Evolutionary conservation across 2,113 vertebrate genomes (phyloP), one percentile per base, ranked within the genome.

Genomic region (Geococcyx californianus): DNA sequence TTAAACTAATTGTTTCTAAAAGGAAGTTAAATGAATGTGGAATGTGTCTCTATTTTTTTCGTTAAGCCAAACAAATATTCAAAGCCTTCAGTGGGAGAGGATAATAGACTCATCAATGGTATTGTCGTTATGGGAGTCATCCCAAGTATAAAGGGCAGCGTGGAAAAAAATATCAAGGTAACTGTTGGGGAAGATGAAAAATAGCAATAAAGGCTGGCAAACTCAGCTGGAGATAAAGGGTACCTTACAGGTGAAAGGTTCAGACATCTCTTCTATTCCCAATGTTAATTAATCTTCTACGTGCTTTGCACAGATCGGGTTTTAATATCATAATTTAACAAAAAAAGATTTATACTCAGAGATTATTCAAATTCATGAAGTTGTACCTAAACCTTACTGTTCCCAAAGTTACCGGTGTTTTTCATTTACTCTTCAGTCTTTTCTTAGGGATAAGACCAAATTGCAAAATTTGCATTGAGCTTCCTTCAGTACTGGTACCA

Each of bases 141-240:
- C 79, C 52, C 28, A 90, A 81, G 18, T 11, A 67, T 19, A 89
- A 87, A 87, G 76, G 73, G 24, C 44, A 67, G 11, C 0, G 4
- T 40, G 42, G 33, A 55, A 82, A 91, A 93, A 86, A 92, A 20
- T 2, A 94, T 12, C 73, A 66, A 84, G 77, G 52, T 55, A 89
- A 6, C 36, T 89, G 44, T 91, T 91, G n/a, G 33, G 33, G 54
- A 92, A 68, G 73, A 84, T 82, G 89, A 90, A 88, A 97, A 96
- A 95, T 51, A 90, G 77, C 44, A 95, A 64, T 91, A 79, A 94
- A 96, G 52, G 64, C 77, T 82, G 66, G 89, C 69, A 89, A 77
- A 93, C 93, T 64, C 96, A 94, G 77, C 93, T 94, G 94, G 96
- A 95, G 76, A 89, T 56, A 89, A 95, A 95, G 89, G 87, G 62